A percentile compares a stretch with the other conserved stretches of the same genome.
Conservation (phyloP, 2,888 invertebrate species). For the Altica lythri region DNA sequence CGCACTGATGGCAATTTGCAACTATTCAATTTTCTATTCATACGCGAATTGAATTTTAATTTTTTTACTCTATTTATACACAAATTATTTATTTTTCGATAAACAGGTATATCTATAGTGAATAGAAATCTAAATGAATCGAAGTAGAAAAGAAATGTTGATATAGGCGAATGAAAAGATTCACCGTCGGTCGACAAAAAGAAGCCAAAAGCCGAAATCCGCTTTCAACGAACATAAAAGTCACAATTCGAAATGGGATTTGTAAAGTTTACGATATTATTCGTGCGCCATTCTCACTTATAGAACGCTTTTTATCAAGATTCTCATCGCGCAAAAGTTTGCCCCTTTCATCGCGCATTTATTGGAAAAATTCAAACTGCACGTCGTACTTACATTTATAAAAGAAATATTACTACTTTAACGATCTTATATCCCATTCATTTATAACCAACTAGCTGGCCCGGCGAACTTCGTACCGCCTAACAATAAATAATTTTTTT, state of each 20-base stretch:
- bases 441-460: too few relatives aligned
- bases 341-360: slow-evolving; percentile 52
- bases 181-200: slow-evolving; percentile 48
- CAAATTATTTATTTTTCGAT: slow-evolving; percentile 1
- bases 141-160: slow-evolving; percentile 26
- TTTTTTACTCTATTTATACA: slow-evolving; percentile 34
- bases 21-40: slow-evolving; percentile 54
- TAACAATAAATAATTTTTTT: too few relatives aligned
- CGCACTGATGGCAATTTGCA: slow-evolving; percentile 54
- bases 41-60: slow-evolving; percentile 56
- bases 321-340: slow-evolving; percentile 51
- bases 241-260: slow-evolving; percentile 60
- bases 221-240: slow-evolving; percentile 59
- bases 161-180: slow-evolving; percentile 26
- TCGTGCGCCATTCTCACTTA: slow-evolving; percentile 58
- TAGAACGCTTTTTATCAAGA: slow-evolving; percentile 56
- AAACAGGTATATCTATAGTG: slow-evolving; percentile 6
- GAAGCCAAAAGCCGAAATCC: slow-evolving; percentile 57
- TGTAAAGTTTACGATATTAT: slow-evolving; percentile 60
- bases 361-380: slow-evolving; percentile 55
- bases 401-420: slow-evolving; percentile 46
- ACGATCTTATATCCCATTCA: slow-evolving; percentile 41
- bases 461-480: too few relatives aligned
- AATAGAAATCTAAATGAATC: background rate
- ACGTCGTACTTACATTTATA: too few relatives aligned